Conservation (phyloP, 2,888 invertebrate species). For the Diarsia rubi region DNA sequence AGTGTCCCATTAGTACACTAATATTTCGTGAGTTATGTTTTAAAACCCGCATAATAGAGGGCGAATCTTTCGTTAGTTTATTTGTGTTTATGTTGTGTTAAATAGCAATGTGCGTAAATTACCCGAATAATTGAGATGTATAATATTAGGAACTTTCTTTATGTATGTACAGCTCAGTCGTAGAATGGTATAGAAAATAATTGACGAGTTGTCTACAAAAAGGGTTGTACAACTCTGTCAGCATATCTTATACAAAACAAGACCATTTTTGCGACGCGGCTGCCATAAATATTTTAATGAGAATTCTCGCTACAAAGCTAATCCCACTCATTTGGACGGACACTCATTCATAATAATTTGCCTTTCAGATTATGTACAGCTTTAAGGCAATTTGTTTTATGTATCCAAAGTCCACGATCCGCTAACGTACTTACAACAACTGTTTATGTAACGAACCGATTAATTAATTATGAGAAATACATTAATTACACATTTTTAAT, state of each 20-base stretch:
- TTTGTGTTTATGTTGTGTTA: too few species aligned
- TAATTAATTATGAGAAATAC: constrained; percentile 17
- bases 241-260: constrained; percentile 62
- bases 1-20: too few species aligned
- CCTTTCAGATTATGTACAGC: constrained; percentile 72
- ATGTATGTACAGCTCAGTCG: background rate
- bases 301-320: constrained; percentile 75
- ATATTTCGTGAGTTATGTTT: too few species aligned
- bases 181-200: background rate
- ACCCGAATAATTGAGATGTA: too few species aligned
- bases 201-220: background rate
- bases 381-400: constrained; percentile 73
- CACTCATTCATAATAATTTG: constrained; percentile 77
- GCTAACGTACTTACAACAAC: constrained; percentile 46
- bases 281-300: constrained; percentile 81
- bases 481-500: constrained; percentile 17
- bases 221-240: constrained; percentile 37
- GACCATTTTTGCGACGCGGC: constrained; percentile 69
- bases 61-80: too few species aligned
- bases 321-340: constrained; percentile 78
- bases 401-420: constrained; percentile 32
- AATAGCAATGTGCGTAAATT: too few species aligned
- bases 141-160: background rate
- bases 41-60: too few species aligned
- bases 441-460: constrained; percentile 12